Percentiles rank a stretch among this genome's conserved stretches.
Evolutionary conservation across 2,888 invertebrate genomes (phyloP).

Genomic region (Psylliodes chrysocephalus): DNA sequence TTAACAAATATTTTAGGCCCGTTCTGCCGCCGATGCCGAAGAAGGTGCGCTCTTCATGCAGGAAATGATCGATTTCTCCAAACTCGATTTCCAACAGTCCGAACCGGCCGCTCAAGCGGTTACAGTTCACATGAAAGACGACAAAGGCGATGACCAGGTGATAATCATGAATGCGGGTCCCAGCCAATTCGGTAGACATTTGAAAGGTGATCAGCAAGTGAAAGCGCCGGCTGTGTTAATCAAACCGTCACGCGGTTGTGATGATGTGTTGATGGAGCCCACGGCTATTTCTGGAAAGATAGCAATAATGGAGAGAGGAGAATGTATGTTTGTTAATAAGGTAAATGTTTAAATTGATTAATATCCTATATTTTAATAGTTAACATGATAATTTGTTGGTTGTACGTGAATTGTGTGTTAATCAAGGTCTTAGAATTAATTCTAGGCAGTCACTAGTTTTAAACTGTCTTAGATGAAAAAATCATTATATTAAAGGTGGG

Average conservation of each 20-base stretch:
- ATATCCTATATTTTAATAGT: no score
- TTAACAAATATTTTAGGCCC: conserved; percentile 74
- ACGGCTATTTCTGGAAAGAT: conserved; percentile 76
- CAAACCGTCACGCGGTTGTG: conserved; percentile 77
- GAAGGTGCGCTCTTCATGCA: conserved; percentile 96
- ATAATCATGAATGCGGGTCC: conserved; percentile 80
- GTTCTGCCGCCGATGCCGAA: conserved; percentile 85
- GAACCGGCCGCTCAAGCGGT: conserved; percentile 70
- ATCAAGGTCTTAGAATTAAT: no score
- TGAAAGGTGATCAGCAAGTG: conserved; percentile 73
- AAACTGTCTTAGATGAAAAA: no score
- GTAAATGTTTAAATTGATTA: no score
- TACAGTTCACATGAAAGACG: conserved; percentile 62
- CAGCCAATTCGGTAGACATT: conserved; percentile 87
- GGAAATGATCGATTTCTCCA: conserved; percentile 93
- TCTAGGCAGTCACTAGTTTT: no score
- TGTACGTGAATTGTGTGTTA: no score
- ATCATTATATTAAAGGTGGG: no score
- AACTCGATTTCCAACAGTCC: conserved; percentile 70
- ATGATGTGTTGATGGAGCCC: conserved; percentile 69
- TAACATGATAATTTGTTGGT: no score
- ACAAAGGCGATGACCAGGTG: conserved; percentile 50
- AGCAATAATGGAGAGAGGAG: conserved; percentile 87
- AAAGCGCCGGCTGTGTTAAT: conserved; percentile 74
- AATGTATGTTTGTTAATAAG: conserved; percentile 96